A percentile compares a stretch with the other conserved stretches of the same genome.
These are phyloP conservation scores for Podilymbus podiceps DNA, from an alignment of 2,113 vertebrate species.

Conservation along the genomic window DNA sequence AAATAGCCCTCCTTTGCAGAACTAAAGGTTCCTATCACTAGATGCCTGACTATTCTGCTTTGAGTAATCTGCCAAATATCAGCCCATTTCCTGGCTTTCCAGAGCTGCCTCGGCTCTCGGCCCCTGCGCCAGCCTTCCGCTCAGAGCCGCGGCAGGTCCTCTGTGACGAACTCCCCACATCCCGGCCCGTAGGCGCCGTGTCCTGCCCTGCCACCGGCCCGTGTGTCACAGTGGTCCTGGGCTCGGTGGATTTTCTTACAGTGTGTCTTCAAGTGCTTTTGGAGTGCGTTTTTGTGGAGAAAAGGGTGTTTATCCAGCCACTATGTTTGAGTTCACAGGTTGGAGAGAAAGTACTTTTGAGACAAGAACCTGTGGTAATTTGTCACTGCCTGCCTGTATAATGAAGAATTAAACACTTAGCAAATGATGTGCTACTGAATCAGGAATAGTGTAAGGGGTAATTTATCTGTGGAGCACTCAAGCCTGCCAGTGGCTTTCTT, in stretches of 20 bases:
- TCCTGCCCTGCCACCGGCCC: rapidly evolving
- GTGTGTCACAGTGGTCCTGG: background rate
- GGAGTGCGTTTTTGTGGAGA: background rate
- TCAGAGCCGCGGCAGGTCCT: background rate
- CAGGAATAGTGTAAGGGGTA: background rate
- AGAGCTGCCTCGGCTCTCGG: background rate
- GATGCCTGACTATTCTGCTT: background rate
- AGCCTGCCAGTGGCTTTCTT: background rate
- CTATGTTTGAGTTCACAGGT: background rate
- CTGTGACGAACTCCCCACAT: background rate
- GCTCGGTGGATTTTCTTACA: rapidly evolving
- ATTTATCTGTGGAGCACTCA: background rate
- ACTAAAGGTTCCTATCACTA: background rate
- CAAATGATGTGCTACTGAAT: background rate
- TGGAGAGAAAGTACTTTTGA: background rate
- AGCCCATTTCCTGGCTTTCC: background rate
- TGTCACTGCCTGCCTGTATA: background rate
- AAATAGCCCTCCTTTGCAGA: background rate
- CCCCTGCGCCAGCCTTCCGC: background rate
- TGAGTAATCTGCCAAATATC: background rate
- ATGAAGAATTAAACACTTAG: background rate
- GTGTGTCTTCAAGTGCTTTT: background rate
- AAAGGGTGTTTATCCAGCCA: background rate
- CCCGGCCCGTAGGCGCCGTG: rapidly evolving
- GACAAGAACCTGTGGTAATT: background rate